Base-by-base conservation (phyloP, 2,888 invertebrate species). In the Buathra laborator region DNA sequence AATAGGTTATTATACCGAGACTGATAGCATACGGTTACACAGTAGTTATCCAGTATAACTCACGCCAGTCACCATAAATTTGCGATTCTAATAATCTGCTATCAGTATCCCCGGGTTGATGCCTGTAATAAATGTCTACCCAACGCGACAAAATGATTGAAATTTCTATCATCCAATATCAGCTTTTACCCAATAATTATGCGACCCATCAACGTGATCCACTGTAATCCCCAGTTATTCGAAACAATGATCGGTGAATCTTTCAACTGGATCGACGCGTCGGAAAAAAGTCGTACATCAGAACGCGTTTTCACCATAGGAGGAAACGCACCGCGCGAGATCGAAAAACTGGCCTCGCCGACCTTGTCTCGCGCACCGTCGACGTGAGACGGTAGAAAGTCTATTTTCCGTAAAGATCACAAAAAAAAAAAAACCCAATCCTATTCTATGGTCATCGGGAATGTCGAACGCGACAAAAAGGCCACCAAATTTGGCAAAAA, bases 321-420 rank as follows among this genome's bases (percentile, higher is more conserved):
- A 59, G 64, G 46, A 74, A 16, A 64, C 37, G 3, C 51, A 19
- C 24, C 19, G 66, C 32, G 43, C 24, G 14, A 72, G 53, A 72
- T 77, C 72, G 81, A 81, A 77, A 59, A 81, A 84, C 77, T 77
- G 68, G 84, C 76, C 44, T 72, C 72, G 77, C 81, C 9, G 84
- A 81, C 84, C 81, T 84, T 84, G 84, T 72, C 80, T 62, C 37
- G 76, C 67, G 66, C 51, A 56, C 66, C 14, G 32, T 37, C 48
- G 68, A 43, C 48, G 32, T 51, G 62, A 29, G 56, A 80, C 32
- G 53, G 46, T 76, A 83, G 83, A 80, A 83, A 75, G 79, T 83
- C 75, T 43, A 71, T 83, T 75, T 80, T 51, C 62, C 51, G 32
- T 43, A 51, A 10, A 67, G 46, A 16, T 37, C 48, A 32, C 10